Evolutionary conservation across 2,113 vertebrate genomes (phyloP).

Genomic region (Corythaixoides concolor): DNA sequence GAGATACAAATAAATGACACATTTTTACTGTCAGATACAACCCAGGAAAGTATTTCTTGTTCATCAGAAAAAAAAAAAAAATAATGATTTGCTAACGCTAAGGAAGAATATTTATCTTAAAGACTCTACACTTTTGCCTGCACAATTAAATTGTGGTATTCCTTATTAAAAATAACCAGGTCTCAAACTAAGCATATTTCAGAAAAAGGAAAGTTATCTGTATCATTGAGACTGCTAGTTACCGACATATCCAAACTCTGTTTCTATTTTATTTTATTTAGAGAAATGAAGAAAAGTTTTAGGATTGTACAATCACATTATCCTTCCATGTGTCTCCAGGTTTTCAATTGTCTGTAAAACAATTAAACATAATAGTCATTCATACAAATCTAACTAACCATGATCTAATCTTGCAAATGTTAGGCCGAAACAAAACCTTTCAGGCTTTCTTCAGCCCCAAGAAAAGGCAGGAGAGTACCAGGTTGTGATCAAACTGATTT

Average conservation of each 20-base stretch:
- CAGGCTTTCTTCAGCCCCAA: background rate
- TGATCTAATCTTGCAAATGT: background rate
- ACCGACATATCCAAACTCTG: background rate
- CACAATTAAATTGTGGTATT: background rate
- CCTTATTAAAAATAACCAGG: background rate
- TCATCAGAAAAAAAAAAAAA: background rate
- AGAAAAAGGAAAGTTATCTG: background rate
- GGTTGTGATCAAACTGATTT: background rate
- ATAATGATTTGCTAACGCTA: rapidly evolving
- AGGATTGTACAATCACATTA: background rate
- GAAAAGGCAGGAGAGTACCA: background rate
- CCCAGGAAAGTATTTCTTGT: background rate
- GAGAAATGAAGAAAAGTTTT: background rate
- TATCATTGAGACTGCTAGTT: background rate
- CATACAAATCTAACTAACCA: background rate
- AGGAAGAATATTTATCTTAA: background rate
- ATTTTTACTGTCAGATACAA: background rate
- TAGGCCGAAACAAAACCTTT: background rate
- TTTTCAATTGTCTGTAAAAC: background rate
- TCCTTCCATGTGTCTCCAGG: background rate
- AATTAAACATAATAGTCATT: background rate
- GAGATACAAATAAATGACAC: background rate
- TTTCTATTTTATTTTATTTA: background rate
- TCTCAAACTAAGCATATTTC: background rate
- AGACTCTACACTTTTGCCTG: background rate